A percentile compares a stretch with the other conserved stretches of the same genome.
These are phyloP conservation scores for Tachyglossus aculeatus DNA, from an alignment of 2,797 vertebrate genomes.

Conservation along the genomic window DNA sequence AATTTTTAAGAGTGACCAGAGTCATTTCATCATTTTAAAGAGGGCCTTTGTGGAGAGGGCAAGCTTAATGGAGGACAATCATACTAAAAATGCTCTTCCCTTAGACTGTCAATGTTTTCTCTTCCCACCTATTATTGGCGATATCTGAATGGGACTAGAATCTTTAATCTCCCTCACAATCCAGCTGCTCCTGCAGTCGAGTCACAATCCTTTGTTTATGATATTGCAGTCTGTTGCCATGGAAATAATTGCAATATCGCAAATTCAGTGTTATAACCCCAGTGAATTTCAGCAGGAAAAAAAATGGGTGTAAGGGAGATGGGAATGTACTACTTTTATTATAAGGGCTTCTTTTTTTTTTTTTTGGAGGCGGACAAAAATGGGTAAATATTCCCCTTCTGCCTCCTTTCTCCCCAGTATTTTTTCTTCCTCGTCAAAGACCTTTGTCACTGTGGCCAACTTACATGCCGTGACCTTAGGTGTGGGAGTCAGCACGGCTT, in stretches of 20 bases:
- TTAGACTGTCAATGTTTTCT: background rate
- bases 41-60: background rate
- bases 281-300: constrained; percentile 34
- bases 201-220: constrained; percentile 59
- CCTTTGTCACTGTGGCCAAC: too few species aligned
- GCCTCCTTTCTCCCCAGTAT: background rate
- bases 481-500: too few species aligned
- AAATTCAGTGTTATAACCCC: constrained; percentile 50
- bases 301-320: constrained; percentile 32
- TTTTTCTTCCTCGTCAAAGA: background rate
- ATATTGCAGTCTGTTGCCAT: constrained; percentile 65
- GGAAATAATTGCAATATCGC: constrained; percentile 66
- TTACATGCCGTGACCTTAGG: too few species aligned
- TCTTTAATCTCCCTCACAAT: constrained; percentile 47
- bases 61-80: background rate
- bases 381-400: constrained; percentile 15
- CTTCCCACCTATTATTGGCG: constrained; percentile 24
- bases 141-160: constrained; percentile 36
- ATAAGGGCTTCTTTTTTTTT: too few species aligned
- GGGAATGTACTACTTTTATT: background rate
- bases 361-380: background rate
- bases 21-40: background rate
- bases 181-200: constrained; percentile 59
- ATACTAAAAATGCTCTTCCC: background rate
- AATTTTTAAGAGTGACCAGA: background rate